These are phyloP conservation scores for Dicyrtomina minuta DNA, from an alignment of 2,888 invertebrate genomes.

Conservation along the genomic window DNA sequence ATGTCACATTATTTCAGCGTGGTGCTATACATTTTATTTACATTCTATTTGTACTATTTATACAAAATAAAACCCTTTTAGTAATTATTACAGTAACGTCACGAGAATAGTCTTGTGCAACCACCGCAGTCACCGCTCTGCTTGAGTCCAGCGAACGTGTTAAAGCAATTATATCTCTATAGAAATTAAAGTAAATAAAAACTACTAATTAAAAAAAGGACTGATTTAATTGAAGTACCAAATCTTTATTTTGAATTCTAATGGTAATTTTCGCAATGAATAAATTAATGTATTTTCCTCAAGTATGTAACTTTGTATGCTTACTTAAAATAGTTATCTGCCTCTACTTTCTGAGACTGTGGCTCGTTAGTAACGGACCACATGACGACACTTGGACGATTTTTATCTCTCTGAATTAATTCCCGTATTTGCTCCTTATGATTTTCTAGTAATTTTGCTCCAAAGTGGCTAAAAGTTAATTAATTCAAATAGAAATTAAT, in stretches of 20 bases:
- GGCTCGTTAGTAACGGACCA: constrained; percentile 98
- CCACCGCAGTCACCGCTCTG: constrained; percentile 45
- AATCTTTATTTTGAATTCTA: too few species aligned
- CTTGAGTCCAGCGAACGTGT: constrained; percentile 39
- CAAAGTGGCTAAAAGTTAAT: constrained; percentile 52
- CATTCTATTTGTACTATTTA: too few species aligned
- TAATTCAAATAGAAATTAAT: too few species aligned
- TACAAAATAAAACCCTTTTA: too few species aligned
- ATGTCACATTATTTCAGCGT: too few species aligned
- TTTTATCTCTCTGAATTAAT: constrained; percentile 86
- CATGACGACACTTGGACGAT: constrained; percentile 90
- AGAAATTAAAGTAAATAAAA: too few species aligned
- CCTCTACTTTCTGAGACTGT: background rate
- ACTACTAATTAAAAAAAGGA: too few species aligned
- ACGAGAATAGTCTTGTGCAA: constrained; percentile 41
- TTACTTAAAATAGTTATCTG: constrained; percentile 13
- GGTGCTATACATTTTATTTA: too few species aligned
- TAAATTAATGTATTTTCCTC: too few species aligned
- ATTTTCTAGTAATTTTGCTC: constrained; percentile 69
- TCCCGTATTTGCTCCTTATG: constrained; percentile 85
- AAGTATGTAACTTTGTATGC: too few species aligned
- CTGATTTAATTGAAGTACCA: too few species aligned
- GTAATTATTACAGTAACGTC: constrained; percentile 45
- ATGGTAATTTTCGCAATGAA: too few species aligned
- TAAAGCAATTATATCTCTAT: constrained; percentile 44